phyloP scores from a whole-genome alignment of 1,140 invertebrate species.

The Drosophila eugracilis region DNA sequence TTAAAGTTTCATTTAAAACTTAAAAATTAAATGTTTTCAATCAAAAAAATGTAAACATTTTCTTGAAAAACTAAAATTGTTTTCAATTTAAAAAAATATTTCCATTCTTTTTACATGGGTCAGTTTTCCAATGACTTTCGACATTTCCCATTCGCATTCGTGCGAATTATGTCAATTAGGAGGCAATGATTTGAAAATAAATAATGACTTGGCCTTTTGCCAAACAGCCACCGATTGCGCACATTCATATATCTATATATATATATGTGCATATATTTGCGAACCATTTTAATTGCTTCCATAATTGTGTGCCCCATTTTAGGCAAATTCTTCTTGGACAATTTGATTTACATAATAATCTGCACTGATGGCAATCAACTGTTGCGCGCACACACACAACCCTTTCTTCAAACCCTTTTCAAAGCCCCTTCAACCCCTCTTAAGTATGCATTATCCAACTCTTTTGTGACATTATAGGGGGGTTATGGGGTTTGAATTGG shows the following conservation, averaged over 20 bases:
- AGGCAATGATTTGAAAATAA: background rate
- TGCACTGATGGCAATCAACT: slow-evolving; percentile 70
- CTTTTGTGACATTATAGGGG: slow-evolving; percentile 55
- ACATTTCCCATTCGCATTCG: background rate
- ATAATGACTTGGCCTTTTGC: slow-evolving; percentile 1
- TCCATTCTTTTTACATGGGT: too few relatives aligned
- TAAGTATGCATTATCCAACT: slow-evolving; percentile 47
- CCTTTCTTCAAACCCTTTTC: background rate
- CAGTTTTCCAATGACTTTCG: background rate
- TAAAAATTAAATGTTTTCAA: too few relatives aligned
- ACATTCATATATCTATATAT: too few relatives aligned
- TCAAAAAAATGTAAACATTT: too few relatives aligned
- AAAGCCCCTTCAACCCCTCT: background rate
- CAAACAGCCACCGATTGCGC: background rate
- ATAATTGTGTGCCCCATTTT: slow-evolving; percentile 54
- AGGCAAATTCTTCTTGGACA: slow-evolving; percentile 56
- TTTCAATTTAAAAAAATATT: too few relatives aligned
- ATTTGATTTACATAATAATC: slow-evolving; percentile 80
- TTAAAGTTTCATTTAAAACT: too few relatives aligned
- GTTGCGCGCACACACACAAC: slow-evolving; percentile 45
- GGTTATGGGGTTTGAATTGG: slow-evolving; percentile 2
- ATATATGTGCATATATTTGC: slow-evolving; percentile 6
- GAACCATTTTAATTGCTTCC: slow-evolving; percentile 35
- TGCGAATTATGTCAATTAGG: background rate
- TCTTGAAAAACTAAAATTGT: too few relatives aligned